Conservation (phyloP, 2,113 vertebrate genomes). For the Cyphomyrus plagiostoma region DNA sequence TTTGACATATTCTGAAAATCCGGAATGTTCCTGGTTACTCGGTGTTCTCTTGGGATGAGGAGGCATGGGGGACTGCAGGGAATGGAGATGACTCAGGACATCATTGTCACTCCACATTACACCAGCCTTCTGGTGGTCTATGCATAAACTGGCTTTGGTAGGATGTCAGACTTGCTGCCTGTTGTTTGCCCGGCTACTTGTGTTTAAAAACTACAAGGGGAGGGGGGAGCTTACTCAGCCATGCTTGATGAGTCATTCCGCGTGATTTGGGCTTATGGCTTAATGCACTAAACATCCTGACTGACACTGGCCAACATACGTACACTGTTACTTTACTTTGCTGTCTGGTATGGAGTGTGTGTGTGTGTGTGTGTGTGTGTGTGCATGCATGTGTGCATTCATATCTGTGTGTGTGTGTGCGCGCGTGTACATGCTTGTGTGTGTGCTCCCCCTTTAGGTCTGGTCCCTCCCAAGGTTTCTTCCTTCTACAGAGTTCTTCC, state of each 20-base stretch:
- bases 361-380: too few species aligned
- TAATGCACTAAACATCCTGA: background rate
- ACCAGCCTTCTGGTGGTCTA: background rate
- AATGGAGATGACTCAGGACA: background rate
- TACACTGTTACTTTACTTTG: background rate
- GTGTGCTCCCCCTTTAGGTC: background rate
- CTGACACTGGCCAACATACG: background rate
- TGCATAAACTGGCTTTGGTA: background rate
- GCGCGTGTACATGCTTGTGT: too few species aligned
- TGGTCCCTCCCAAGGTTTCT: background rate
- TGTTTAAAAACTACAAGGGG: background rate
- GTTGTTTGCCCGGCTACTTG: background rate
- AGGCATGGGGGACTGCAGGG: background rate
- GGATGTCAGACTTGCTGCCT: background rate
- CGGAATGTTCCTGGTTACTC: background rate
- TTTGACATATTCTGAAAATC: background rate
- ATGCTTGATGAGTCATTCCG: background rate
- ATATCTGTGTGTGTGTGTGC: too few species aligned
- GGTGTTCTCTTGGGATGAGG: background rate
- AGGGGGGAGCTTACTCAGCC: background rate
- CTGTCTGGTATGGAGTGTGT: background rate
- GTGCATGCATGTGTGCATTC: too few species aligned
- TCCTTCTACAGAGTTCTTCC: background rate
- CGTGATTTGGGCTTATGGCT: background rate
- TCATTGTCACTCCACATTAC: background rate